Evolutionary conservation across 2,113 vertebrate species (phyloP).

Genomic region (Sinocyclocheilus anophthalmus): DNA sequence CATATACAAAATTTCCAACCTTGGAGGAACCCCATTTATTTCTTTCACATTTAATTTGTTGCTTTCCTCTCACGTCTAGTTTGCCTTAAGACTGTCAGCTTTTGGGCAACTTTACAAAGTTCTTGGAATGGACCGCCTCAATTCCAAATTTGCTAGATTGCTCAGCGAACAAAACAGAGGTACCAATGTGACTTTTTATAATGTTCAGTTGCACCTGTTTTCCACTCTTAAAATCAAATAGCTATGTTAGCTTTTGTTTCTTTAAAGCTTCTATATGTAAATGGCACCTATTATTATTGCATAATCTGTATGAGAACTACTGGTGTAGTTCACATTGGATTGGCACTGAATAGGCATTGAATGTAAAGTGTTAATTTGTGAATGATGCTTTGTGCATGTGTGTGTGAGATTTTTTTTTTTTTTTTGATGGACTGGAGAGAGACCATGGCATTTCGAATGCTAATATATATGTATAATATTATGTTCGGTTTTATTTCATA

Average conservation of each 20-base stretch:
- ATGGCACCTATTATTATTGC: background rate
- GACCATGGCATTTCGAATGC: background rate
- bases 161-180: conserved; percentile 11
- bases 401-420: no score
- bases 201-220: background rate
- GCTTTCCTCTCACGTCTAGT: conserved; percentile 69
- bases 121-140: conserved; percentile 88
- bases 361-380: no score
- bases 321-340: background rate
- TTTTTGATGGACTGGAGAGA: background rate
- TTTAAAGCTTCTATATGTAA: background rate
- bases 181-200: background rate
- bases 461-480: background rate
- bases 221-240: no score
- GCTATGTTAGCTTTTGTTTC: background rate
- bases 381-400: no score
- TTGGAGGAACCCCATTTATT: background rate
- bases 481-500: background rate
- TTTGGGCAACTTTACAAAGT: conserved; percentile 95
- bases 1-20: background rate
- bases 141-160: conserved; percentile 78
- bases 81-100: conserved; percentile 88
- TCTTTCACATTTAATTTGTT: background rate
- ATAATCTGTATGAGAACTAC: background rate
- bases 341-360: background rate